Conservation (phyloP, 2,888 invertebrate species). For the Phyto melanocephala region DNA sequence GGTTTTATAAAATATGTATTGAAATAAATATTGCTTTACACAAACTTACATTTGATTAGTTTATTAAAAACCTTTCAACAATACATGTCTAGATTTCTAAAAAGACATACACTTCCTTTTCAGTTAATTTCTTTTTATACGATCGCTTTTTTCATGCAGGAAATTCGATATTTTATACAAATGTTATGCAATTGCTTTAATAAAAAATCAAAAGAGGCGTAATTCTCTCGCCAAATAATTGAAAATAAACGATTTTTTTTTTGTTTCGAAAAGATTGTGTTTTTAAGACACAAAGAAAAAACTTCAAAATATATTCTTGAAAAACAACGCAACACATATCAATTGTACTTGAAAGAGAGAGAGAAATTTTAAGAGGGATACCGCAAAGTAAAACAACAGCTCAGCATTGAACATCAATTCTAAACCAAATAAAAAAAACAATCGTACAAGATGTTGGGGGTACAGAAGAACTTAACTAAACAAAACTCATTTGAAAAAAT, state of each 20-base stretch:
- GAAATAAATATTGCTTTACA: no score
- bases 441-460: constrained; percentile 13
- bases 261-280: neutral
- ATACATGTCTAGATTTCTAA: neutral
- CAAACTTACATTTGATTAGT: constrained; percentile 10
- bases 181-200: neutral
- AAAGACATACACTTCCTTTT: constrained; percentile 47
- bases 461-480: constrained; percentile 19
- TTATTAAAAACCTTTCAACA: no score
- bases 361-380: constrained; percentile 17
- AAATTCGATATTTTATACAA: constrained; percentile 54
- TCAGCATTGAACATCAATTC: constrained; percentile 50
- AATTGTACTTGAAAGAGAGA: neutral
- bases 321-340: constrained; percentile 54
- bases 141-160: neutral
- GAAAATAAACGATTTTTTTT: constrained; percentile 38
- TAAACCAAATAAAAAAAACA: constrained; percentile 23
- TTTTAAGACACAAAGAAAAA: neutral
- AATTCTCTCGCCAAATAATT: constrained; percentile 73
- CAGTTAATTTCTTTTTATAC: constrained; percentile 49
- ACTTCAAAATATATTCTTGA: constrained; percentile 22
- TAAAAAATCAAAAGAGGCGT: constrained; percentile 74
- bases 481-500: constrained; percentile 45
- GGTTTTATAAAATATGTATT: no score
- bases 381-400: constrained; percentile 19